Base-by-base conservation (phyloP, 53 echinoderm and acorn worm species). In the Crossaster papposus region DNA sequence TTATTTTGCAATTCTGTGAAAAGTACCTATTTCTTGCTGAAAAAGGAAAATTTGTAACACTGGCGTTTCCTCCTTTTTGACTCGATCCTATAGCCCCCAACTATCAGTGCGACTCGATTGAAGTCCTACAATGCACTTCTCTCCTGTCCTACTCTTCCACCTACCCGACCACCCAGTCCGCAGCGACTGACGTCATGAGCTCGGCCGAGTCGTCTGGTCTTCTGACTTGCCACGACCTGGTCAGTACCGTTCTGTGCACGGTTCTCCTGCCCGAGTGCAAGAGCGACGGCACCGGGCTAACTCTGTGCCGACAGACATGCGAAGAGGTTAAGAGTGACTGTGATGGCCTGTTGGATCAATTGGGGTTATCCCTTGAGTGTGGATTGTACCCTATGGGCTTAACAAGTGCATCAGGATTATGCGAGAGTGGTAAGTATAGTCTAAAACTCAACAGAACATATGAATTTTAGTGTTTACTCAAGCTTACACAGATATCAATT, bases 41-140 rank as follows among this genome's bases (percentile, higher is more conserved):
- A 44, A 9, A 44, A 44, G 44, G 17, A 20, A 58, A 58, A 58
- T 8, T 2, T 58, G 15, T 58, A 11, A 18, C 58, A 58, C 58
- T 18, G 17, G 9, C 44, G 44, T 58, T 58, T 11, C 22, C n/a
- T n/a, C 17, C 58, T 58, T 58, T 58, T 20, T 58, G 58, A 58
- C 17, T n/a, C 12, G 17, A 58, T 68, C 68, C 24, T 26, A 5
- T 11, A 85, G 85, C 1, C 51, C 24, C 54, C 0, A 24, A 34
- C 28, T 54, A 74, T 17, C 87, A 75, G 15, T 87, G 87, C 34
- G 76, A 87, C 6, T n/a, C 87, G 12, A 63, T 87, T 53, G 36
- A 76, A 76, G 87, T 77, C 62, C 87, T 77, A 76, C 76, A 76
- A 35, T 87, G 87, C 87, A 75, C 36, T 36, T 36, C 87, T 34